phyloP scores from a whole-genome alignment of 2,888 invertebrate species.

The Cacoxenus indagator region DNA sequence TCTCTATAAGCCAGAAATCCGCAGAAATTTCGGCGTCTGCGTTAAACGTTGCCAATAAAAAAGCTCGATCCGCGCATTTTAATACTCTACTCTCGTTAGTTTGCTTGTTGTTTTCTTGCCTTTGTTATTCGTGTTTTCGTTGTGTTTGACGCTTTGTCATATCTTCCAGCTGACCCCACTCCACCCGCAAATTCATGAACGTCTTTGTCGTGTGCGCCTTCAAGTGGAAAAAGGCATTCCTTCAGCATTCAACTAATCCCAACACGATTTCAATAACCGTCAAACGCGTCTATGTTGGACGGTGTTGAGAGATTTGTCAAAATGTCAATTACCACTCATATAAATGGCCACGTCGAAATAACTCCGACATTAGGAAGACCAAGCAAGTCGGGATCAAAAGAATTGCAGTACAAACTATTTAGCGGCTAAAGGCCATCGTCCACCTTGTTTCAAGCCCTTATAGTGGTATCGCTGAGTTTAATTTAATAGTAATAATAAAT shows the following conservation, averaged over 20 bases:
- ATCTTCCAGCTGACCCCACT: not conserved
- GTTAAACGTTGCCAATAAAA: constrained; percentile 25
- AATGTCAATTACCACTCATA: not conserved
- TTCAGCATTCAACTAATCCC: constrained; percentile 6
- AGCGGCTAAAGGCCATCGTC: too few species aligned
- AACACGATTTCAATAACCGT: constrained; percentile 5
- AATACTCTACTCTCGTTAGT: not conserved
- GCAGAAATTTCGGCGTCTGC: constrained; percentile 21
- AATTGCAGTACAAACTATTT: too few species aligned
- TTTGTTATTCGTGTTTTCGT: not conserved
- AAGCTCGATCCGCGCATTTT: constrained; percentile 3
- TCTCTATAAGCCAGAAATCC: not conserved
- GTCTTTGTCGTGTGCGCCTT: not conserved
- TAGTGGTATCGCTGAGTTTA: too few species aligned
- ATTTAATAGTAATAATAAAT: too few species aligned
- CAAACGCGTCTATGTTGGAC: not conserved
- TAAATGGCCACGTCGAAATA: too few species aligned
- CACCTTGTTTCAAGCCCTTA: too few species aligned
- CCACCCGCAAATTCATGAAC: not conserved
- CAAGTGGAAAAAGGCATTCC: not conserved
- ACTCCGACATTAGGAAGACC: too few species aligned
- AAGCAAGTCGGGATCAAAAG: too few species aligned
- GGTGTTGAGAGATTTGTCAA: constrained; percentile 12
- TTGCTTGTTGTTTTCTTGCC: constrained; percentile 9
- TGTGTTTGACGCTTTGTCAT: not conserved